Evolutionary conservation across 2,888 invertebrate genomes (phyloP), one percentile per base, ranked within the genome.

Genomic region (Pachydiplax longipennis): DNA sequence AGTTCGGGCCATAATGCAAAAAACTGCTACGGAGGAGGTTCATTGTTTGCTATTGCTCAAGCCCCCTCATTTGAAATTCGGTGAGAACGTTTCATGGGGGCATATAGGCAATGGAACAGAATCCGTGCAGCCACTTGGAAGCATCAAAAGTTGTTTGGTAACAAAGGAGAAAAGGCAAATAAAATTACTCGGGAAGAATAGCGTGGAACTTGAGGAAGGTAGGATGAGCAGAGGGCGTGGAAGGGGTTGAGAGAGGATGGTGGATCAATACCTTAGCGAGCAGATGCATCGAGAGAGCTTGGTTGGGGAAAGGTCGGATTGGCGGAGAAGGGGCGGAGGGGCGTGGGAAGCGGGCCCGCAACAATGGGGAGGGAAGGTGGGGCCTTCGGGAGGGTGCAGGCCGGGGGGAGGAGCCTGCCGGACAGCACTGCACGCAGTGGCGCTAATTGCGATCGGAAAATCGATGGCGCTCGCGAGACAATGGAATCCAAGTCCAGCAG

Each of bases 201-300:
- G 37, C 22, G 65, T 5, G 87, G n/a, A 61, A 65, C 35, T 53
- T 58, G 83, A 35, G 58, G 37, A 83, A 35, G 83, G 58, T 58
- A 58, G 83, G 53, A 83, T 53, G 58, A 83, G 83, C 35, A 2
- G 58, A 31, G 83, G 35, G 83, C 58, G 87, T 61, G 61, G 87
- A 61, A 58, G 87, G 61, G 87, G 87, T 87, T 65, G 87, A 48
- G 58, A 53, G n/a, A 83, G 87, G 61, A 61, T 61, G 87, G 87
- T 18, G 58, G 87, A 87, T 87, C 87, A 87, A 87, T 87, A 87
- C 87, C 58, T 87, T 61, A 87, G 87, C 87, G 87, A 87, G 87
- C 87, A 87, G 87, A 87, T 87, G 87, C 87, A 87, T 61, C 87
- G 87, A 22, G 37, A 13, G 40, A 37, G 58, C 65, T 61, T 37